Evolutionary conservation across 2,113 vertebrate genomes (phyloP).

Genomic region (Ciconia maguari): DNA sequence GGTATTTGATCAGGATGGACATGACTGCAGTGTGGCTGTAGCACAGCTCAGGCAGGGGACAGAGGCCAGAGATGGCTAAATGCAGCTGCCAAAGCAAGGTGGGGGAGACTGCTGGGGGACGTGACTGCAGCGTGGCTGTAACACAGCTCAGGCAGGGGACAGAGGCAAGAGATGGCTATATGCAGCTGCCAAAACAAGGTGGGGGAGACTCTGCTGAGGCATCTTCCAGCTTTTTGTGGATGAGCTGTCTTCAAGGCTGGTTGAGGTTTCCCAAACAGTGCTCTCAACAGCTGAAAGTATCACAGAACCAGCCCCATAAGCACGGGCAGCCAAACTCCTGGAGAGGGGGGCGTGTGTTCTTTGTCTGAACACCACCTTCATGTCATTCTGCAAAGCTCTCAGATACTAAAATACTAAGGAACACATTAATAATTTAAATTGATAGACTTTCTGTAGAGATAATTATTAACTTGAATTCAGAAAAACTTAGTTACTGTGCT

Average conservation of each 20-base stretch:
- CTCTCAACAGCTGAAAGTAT: not conserved
- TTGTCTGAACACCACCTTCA: not conserved
- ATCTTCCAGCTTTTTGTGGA: not conserved
- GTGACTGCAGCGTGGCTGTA: not conserved
- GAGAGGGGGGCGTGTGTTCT: rapidly evolving
- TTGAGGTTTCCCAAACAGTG: not conserved
- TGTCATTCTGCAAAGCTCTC: not conserved
- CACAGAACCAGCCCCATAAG: rapidly evolving
- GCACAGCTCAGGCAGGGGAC: not conserved
- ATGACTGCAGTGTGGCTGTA: not conserved
- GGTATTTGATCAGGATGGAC: not conserved
- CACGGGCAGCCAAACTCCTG: not conserved
- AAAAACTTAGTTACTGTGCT: not conserved
- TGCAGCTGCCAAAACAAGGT: not conserved
- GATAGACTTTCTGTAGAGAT: not conserved
- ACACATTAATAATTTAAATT: not conserved
- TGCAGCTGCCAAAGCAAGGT: not conserved
- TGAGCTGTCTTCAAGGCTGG: not conserved
- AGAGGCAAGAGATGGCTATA: not conserved
- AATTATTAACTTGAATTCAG: not conserved
- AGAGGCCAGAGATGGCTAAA: not conserved
- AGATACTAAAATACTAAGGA: not conserved
- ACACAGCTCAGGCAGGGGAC: not conserved
- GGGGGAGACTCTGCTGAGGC: not conserved
- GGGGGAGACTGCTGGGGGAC: not conserved